Percentiles rank a stretch among this genome's conserved stretches.
These are phyloP conservation scores for Bos taurus DNA, from an alignment of 2,113 vertebrate genomes.

Conservation along the genomic window ARS-UCD2.0 NC_037356.1:2634501-2635000, in stretches of 20 bases:
- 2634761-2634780: conserved; percentile 98
- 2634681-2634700: conserved; percentile 84
- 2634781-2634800: conserved; percentile 98
- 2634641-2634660: conserved; percentile 89
- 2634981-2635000: conserved; percentile 93
- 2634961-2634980: conserved; percentile 97
- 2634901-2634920: conserved; percentile 98
- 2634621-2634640: conserved; percentile 90
- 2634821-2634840: conserved; percentile 90
- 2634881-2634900: conserved; percentile 95
- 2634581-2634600: conserved; percentile 90
- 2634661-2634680: conserved; percentile 85
- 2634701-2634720: conserved; percentile 92
- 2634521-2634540: conserved; percentile 90
- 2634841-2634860: conserved; percentile 93
- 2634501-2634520: conserved; percentile 85
- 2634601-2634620: conserved; percentile 94
- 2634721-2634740: conserved; percentile 93
- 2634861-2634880: conserved; percentile 95
- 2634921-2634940: conserved; percentile 97
- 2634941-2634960: conserved; percentile 99
- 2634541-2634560: conserved; percentile 84
- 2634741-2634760: conserved; percentile 97
- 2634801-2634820: conserved; percentile 94
- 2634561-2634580: conserved; percentile 88